Base-by-base conservation (phyloP, 1,140 invertebrate genomes). In the Pararge aegeria region DNA sequence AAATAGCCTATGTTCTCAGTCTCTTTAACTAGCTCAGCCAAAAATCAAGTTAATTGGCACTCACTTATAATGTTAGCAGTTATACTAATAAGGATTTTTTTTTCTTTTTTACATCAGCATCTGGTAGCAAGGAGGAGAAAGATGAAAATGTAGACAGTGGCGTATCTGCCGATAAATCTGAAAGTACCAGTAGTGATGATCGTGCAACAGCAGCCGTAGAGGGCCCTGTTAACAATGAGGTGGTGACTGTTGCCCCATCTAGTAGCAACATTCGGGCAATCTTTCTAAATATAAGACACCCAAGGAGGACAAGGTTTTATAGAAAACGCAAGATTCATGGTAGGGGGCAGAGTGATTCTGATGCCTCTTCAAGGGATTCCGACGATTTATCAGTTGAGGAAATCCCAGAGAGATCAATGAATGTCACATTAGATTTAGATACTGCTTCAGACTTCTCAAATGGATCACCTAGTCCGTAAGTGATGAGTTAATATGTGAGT, bases 81-180 rank as follows among this genome's bases (percentile, higher is more conserved):
- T n/a, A n/a, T n/a, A n/a, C n/a, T n/a, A n/a, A n/a, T n/a, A n/a
- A n/a, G n/a, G n/a, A n/a, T n/a, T 13, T 18, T 7, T 19, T 78
- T 64, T 75, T 76, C 61, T 63, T 76, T 66, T 70, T 70, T 75
- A 55, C 49, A 50, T 61, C 48, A 76, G 74, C 69, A 46, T 69
- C 72, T 52, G 61, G 56, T 24, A 81, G 64, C 64, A 87, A 83
- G 68, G 79, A 66, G 34, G 78, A 79, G 20, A 76, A 83, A 55
- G 82, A 89, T 24, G 83, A 90, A 15, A 90, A 89, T 69, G 79
- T 78, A 13, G 86, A 90, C 55, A 90, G 88, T 58, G 89, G 87
- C 10, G 75, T 90, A 24, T 90, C 84, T 6, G 83, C 81, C 10
- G 89, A 90, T 54, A 90, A 90, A 55, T 90, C 88, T 18, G 89